Percentiles rank a stretch among this genome's conserved stretches.
Conservation (phyloP, 2,888 invertebrate genomes). For the Aphelenchoides bicaudatus region DNA sequence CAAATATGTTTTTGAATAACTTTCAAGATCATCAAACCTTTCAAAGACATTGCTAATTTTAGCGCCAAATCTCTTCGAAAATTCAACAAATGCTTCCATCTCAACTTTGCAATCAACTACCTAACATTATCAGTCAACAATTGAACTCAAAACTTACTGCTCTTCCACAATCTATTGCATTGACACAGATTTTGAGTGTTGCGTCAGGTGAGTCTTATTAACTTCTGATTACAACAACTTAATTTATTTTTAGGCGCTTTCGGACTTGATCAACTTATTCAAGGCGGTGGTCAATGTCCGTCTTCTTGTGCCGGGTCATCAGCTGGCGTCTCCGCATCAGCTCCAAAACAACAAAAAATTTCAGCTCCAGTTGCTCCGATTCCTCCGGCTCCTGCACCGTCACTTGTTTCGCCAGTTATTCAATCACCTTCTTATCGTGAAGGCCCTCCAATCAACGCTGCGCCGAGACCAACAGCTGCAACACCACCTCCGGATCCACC, state of each 20-base stretch:
- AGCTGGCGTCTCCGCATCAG: neutral
- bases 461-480: too few relatives aligned
- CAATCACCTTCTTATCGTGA: neutral
- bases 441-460: neutral
- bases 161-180: constrained; percentile 47
- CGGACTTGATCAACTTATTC: constrained; percentile 22
- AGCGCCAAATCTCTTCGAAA: constrained; percentile 22
- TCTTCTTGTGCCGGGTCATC: constrained; percentile 12
- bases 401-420: too few relatives aligned
- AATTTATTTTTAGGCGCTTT: too few relatives aligned
- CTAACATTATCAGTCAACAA: constrained; percentile 48
- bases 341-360: neutral
- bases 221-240: too few relatives aligned
- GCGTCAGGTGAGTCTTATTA: too few relatives aligned
- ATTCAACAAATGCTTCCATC: constrained; percentile 39
- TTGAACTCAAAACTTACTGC: constrained; percentile 43
- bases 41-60: neutral
- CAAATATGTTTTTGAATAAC: too few relatives aligned
- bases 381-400: neutral
- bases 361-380: neutral
- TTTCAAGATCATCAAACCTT: too few relatives aligned
- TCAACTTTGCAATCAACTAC: constrained; percentile 50
- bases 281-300: constrained; percentile 17
- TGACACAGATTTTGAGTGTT: constrained; percentile 46
- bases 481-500: neutral